Evolutionary conservation across 2,888 invertebrate species (phyloP).

Genomic region (Diarsia mendica): DNA sequence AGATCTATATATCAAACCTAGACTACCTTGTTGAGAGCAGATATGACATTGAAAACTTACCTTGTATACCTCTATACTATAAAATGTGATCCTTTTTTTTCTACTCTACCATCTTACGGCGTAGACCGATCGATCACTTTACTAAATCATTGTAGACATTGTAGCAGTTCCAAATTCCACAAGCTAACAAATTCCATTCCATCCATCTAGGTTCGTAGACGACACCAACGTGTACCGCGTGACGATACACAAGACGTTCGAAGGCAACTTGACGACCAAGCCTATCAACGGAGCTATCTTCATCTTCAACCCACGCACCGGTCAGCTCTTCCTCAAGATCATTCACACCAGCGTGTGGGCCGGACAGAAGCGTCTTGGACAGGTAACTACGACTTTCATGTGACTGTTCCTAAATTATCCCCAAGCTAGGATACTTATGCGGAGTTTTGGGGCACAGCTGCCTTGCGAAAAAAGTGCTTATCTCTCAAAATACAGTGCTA

Average conservation of each 20-base stretch:
- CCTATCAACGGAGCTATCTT: conserved; percentile 99
- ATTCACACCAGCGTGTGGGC: conserved; percentile 99
- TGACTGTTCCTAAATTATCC: too few relatives aligned
- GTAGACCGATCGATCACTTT: background rate
- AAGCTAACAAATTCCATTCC: background rate
- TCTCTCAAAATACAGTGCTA: too few relatives aligned
- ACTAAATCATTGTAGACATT: background rate
- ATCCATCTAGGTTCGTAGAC: conserved; percentile 95
- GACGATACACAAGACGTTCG: conserved; percentile 99
- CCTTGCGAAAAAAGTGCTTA: too few relatives aligned
- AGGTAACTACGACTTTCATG: conserved; percentile 85
- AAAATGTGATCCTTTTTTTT: background rate
- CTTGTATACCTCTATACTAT: background rate
- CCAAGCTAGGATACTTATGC: too few relatives aligned
- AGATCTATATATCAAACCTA: too few relatives aligned
- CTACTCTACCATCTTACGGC: background rate
- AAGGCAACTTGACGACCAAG: conserved; percentile 99
- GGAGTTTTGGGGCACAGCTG: too few relatives aligned
- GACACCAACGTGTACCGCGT: conserved; percentile 99
- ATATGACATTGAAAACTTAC: too few relatives aligned
- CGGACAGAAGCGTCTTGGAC: conserved; percentile 99
- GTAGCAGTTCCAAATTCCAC: background rate
- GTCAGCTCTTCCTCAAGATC: conserved; percentile 99
- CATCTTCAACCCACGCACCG: conserved; percentile 99
- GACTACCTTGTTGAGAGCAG: too few relatives aligned